Evolutionary conservation across 2,797 vertebrate species (phyloP).

Genomic region (Dicrostonyx torquatus): DNA sequence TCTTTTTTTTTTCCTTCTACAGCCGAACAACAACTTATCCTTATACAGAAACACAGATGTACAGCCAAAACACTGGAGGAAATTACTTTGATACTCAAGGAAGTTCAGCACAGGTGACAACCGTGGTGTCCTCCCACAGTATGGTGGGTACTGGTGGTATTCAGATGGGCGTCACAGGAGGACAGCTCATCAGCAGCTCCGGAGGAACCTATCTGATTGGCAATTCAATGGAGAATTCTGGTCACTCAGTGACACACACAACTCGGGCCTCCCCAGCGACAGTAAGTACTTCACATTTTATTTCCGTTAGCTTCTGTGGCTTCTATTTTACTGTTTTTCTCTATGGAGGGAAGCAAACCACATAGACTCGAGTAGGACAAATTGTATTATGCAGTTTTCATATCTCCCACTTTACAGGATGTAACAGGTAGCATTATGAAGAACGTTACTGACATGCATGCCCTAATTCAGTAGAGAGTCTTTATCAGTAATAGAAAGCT

Average conservation of each 20-base stretch:
- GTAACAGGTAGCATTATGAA: background rate
- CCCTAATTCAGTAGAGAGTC: background rate
- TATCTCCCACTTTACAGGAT: background rate
- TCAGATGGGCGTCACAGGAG: conserved; percentile 91
- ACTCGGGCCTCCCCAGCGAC: conserved; percentile 90
- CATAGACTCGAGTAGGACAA: background rate
- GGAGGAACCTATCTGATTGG: conserved; percentile 90
- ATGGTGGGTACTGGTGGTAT: conserved; percentile 91
- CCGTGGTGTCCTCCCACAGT: conserved; percentile 90
- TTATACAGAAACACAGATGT: conserved; percentile 92
- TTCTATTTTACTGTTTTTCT: background rate
- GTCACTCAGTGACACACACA: conserved; percentile 89
- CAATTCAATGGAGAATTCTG: conserved; percentile 91
- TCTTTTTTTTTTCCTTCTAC: conserved; percentile 81
- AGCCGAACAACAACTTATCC: conserved; percentile 91
- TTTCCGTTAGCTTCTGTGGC: conserved; percentile 20
- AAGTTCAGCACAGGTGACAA: conserved; percentile 90
- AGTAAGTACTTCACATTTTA: conserved; percentile 85
- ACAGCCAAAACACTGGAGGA: conserved; percentile 91
- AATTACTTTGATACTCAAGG: conserved; percentile 92
- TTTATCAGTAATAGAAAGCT: background rate
- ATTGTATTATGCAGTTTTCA: background rate
- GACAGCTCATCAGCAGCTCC: conserved; percentile 91
- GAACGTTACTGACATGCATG: background rate
- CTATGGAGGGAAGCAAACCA: background rate